Evolutionary conservation across 2,113 vertebrate genomes (phyloP).

Genomic region (Strix uralensis): DNA sequence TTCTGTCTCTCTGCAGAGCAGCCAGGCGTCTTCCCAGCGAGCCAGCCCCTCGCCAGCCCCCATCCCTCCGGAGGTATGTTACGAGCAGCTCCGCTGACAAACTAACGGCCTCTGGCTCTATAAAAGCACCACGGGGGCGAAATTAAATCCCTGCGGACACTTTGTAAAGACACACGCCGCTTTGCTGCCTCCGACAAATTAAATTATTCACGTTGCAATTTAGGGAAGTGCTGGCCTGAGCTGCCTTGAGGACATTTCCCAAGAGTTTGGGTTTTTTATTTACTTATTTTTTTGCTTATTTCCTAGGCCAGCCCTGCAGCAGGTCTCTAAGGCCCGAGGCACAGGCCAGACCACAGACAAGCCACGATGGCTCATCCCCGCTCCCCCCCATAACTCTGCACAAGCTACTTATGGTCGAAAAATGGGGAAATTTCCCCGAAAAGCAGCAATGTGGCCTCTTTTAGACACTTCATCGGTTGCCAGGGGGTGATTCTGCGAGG

Average conservation of each 20-base stretch:
- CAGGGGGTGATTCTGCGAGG: background rate
- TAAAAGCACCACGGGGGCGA: background rate
- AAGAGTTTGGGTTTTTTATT: background rate
- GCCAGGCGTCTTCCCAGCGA: fast-evolving
- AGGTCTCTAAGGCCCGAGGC: background rate
- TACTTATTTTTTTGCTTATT: background rate
- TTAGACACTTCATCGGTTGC: fast-evolving
- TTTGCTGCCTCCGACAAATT: background rate
- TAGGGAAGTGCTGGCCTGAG: background rate
- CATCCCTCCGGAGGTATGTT: fast-evolving
- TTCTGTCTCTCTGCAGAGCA: too few relatives aligned
- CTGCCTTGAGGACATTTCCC: background rate
- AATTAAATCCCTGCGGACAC: background rate
- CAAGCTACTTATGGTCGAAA: background rate
- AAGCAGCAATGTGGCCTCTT: background rate
- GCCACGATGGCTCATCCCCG: background rate
- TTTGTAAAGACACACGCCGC: fast-evolving
- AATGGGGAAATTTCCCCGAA: background rate
- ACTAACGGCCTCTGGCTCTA: too few relatives aligned
- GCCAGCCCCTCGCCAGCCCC: background rate
- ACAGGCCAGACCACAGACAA: fast-evolving
- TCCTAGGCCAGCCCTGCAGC: too few relatives aligned
- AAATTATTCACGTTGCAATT: too few relatives aligned
- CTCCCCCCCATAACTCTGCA: too few relatives aligned
- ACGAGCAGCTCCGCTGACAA: background rate